These are phyloP conservation scores for Orbicella faveolata DNA, from an alignment of 64 coral and sea anemone species.

Conservation along the genomic window DNA sequence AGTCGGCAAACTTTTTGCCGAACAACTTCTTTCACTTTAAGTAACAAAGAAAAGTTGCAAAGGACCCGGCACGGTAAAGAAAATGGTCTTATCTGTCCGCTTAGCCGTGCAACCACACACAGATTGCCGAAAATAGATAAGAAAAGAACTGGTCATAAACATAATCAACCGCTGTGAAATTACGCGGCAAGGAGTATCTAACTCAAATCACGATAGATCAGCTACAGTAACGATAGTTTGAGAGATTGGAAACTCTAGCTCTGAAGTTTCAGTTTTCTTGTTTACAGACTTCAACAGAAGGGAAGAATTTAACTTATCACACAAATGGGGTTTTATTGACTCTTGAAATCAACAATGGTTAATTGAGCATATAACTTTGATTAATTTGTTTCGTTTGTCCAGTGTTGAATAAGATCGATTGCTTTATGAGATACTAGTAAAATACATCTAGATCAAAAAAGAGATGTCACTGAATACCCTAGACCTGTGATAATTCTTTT, in stretches of 20 bases:
- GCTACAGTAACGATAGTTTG: too few relatives aligned
- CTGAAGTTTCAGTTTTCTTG: too few relatives aligned
- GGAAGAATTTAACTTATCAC: background rate
- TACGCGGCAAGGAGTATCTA: background rate
- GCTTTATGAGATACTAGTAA: background rate
- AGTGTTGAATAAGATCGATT: slow-evolving; percentile 1
- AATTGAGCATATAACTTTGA: slow-evolving; percentile 20
- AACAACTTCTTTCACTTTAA: background rate
- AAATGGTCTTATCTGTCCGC: background rate
- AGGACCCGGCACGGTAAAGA: background rate
- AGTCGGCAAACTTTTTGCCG: background rate
- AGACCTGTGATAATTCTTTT: too few relatives aligned
- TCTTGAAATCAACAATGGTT: background rate
- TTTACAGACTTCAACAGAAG: background rate
- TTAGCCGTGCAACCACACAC: slow-evolving; percentile 11
- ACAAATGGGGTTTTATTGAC: background rate
- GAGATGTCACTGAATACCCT: too few relatives aligned
- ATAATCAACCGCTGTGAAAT: slow-evolving; percentile 33
- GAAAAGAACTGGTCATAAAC: background rate
- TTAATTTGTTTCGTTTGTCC: background rate
- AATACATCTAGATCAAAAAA: too few relatives aligned
- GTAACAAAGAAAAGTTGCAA: background rate
- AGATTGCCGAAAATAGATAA: slow-evolving; percentile 12
- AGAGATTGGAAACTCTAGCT: too few relatives aligned
- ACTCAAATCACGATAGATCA: background rate